These are phyloP conservation scores for Euproctis similis DNA, from an alignment of 2,888 invertebrate species.

Conservation along the genomic window DNA sequence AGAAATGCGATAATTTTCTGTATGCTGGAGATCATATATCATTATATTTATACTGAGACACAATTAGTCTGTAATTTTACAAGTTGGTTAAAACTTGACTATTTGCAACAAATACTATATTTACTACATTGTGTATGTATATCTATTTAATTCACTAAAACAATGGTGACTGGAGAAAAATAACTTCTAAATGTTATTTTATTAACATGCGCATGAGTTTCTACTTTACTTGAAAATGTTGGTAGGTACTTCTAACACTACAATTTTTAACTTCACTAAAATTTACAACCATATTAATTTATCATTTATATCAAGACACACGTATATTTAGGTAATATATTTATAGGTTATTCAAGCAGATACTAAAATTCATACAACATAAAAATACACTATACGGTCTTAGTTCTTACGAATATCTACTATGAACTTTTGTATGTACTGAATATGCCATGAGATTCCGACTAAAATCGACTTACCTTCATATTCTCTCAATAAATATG, in stretches of 20 bases:
- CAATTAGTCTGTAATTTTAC: slow-evolving; percentile 56
- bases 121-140: slow-evolving; percentile 52
- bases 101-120: slow-evolving; percentile 57
- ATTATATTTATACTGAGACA: slow-evolving; percentile 60
- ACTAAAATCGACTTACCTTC: too few relatives aligned
- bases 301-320: slow-evolving; percentile 46
- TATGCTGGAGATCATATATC: slow-evolving; percentile 75
- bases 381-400: slow-evolving; percentile 37
- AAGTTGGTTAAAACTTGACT: slow-evolving; percentile 48
- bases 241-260: too few relatives aligned
- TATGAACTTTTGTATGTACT: slow-evolving; percentile 35
- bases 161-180: slow-evolving; percentile 41
- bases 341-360: slow-evolving; percentile 52
- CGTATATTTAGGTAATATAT: too few relatives aligned
- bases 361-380: slow-evolving; percentile 37
- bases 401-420: slow-evolving; percentile 25
- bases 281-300: slow-evolving; percentile 46
- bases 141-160: slow-evolving; percentile 43
- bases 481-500: too few relatives aligned
- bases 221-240: slow-evolving; percentile 34
- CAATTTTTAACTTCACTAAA: too few relatives aligned
- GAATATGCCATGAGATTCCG: too few relatives aligned
- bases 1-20: slow-evolving; percentile 72
- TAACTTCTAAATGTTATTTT: slow-evolving; percentile 13
- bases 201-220: slow-evolving; percentile 24